A percentile compares a stretch with the other conserved stretches of the same genome.
phyloP scores from a whole-genome alignment of 2,113 vertebrate species.

The Dicrurus megarhynchus region DNA sequence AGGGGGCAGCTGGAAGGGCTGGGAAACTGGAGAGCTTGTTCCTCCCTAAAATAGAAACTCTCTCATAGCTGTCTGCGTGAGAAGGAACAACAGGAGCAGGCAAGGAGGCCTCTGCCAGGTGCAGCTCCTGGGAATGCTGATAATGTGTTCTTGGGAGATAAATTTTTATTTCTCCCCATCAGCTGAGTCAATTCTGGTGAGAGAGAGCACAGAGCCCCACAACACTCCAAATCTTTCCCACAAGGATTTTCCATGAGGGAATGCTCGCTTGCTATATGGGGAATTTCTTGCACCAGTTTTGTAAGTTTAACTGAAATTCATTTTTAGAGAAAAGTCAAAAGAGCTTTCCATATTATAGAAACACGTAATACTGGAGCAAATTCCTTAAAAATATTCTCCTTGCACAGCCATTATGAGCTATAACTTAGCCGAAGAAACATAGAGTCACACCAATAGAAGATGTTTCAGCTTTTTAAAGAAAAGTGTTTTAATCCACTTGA shows the following conservation, averaged over 20 bases:
- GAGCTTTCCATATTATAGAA: not conserved
- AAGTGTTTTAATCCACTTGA: not conserved
- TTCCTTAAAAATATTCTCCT: not conserved
- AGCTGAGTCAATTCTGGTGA: not conserved
- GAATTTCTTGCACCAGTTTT: not conserved
- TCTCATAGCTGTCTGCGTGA: not conserved
- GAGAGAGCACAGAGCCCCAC: not conserved
- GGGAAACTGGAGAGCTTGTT: not conserved
- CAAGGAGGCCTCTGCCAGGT: not conserved
- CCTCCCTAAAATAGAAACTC: not conserved
- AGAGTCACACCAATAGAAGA: not conserved
- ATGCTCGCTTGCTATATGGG: fast-evolving
- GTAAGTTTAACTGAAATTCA: not conserved
- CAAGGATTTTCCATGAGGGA: not conserved
- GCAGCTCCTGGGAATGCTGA: not conserved
- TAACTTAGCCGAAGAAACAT: not conserved
- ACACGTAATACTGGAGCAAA: fast-evolving
- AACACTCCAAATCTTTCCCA: not conserved
- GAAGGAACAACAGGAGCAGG: not conserved
- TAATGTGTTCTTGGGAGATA: conserved; percentile 5
- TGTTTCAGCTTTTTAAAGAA: not conserved
- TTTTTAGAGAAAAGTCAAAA: not conserved
- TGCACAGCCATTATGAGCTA: not conserved
- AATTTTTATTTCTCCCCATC: not conserved
- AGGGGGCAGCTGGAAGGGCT: not conserved